Evolutionary conservation across 2,797 vertebrate genomes (phyloP), one percentile per base, ranked within the genome.

Genomic region (Leptatherina wallacei): DNA sequence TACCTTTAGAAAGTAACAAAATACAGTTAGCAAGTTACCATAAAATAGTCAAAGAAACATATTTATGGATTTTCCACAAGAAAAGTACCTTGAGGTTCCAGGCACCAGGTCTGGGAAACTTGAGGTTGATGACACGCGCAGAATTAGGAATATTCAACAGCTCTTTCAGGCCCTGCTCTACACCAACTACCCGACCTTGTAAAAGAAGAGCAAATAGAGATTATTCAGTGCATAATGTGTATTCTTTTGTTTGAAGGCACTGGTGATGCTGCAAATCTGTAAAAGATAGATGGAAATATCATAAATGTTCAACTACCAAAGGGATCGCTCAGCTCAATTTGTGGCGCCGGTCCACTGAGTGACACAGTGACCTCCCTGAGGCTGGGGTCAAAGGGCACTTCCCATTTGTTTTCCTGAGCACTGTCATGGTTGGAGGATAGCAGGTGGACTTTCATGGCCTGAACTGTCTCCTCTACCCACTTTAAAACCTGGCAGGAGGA

Each of bases 391-490:
- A 99, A 95, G 76, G 96, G 96, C 59, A 99, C 84, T 4, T 92
- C 89, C 98, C 98, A 98, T 0, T 75, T 92, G 80, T 95, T 95
- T 68, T 97, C 95, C 60, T 96, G 96, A 0, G 93, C 94, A 0
- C 88, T 89, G 85, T 97, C 95, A 0, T 97, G 97, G 85, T 98
- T 96, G 0, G 95, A 96, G 55, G 97, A 98, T 59, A 99, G 89
- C 77, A 99, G 92, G 82, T 98, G 96, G 73, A 99, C 97, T 89
- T 97, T 98, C 92, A 97, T 94, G 61, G 96, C 92, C 84, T 97
- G 97, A 65, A 99, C 94, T 0, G 97, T 97, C 71, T 97, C 96
- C 85, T 99, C 97, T 13, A 99, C 98, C 98, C 97, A 99, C 83
- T 96, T 97, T 63, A 99, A 93, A 69, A 99, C 97, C 98, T 99